Conservation (phyloP, 2,888 invertebrate species). For the Micropterix aruncella region DNA sequence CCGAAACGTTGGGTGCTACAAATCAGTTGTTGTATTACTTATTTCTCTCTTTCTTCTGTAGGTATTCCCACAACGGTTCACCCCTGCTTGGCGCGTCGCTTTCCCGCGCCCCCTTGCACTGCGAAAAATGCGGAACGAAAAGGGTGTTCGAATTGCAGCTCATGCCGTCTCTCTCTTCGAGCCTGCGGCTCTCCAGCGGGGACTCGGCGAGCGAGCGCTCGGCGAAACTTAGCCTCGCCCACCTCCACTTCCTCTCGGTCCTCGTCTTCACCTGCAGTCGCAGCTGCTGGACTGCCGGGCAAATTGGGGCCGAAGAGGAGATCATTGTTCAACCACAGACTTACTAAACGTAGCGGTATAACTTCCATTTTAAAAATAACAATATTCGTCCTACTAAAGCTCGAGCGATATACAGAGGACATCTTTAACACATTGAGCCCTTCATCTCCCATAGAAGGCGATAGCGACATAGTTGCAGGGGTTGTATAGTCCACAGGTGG, state of each 20-base stretch:
- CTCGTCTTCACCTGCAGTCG: conserved; percentile 68
- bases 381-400: too few species aligned
- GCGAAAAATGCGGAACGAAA: conserved; percentile 56
- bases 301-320: not conserved
- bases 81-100: conserved; percentile 59
- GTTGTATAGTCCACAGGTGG: too few species aligned
- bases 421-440: too few species aligned
- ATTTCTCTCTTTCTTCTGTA: conserved; percentile 30
- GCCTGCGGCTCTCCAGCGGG: conserved; percentile 42
- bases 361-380: too few species aligned
- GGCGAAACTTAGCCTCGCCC: conserved; percentile 18
- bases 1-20: too few species aligned
- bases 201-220: conserved; percentile 25
- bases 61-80: conserved; percentile 60
- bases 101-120: conserved; percentile 34
- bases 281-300: conserved; percentile 56
- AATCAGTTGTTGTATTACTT: too few species aligned
- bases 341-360: too few species aligned
- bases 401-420: too few species aligned
- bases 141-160: conserved; percentile 74
- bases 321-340: not conserved
- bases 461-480: too few species aligned
- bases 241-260: conserved; percentile 77
- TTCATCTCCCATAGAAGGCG: too few species aligned
- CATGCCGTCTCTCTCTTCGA: conserved; percentile 64